Evolutionary conservation across 2,797 vertebrate species (phyloP), one percentile per base, ranked within the genome.

Genomic region (Pangasius djambal): DNA sequence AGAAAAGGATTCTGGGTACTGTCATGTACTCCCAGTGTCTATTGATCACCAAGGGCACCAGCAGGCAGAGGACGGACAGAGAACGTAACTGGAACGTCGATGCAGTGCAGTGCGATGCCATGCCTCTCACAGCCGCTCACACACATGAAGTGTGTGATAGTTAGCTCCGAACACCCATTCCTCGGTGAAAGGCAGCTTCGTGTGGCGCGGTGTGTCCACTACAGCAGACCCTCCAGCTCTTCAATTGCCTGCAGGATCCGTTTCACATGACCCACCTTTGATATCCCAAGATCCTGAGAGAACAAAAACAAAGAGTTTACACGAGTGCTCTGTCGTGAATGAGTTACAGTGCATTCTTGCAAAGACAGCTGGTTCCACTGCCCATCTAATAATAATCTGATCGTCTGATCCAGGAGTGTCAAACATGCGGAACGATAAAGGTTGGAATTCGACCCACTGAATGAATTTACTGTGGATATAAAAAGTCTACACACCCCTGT

Each of bases 211-310:
- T n/a, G 87, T 22, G 87, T 90, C 88, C 86, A 69, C 85, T 44
- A 88, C 92, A 91, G 89, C 77, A 88, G 37, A 77, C 89, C 87
- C 4, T n/a, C 55, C 44, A 87, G 87, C 65, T 90, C 83, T 89
- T 96, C 94, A 96, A 87, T 96, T 96, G 87, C 94, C 95, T 7
- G 93, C 91, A 59, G 93, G 93, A 91, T 97, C 96, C 0, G 94
- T 91, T 67, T 97, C 96, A 88, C 91, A 89, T 3, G 93, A 63
- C 6, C 94, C 94, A 1, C 94, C 92, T 94, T 94, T 96, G 86
- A 95, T 90, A 70, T 97, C 96, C 96, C 95, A 95, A 16, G 93
- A 91, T 93, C 96, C 96, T 96, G 92, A 31, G 15, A 65, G 37
- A 72, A 63, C 2, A 74, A 89, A 40, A 40, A 75, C 57, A 31